Evolutionary conservation across 2,113 vertebrate species (phyloP).

Genomic region (Macquaria ambigua): DNA sequence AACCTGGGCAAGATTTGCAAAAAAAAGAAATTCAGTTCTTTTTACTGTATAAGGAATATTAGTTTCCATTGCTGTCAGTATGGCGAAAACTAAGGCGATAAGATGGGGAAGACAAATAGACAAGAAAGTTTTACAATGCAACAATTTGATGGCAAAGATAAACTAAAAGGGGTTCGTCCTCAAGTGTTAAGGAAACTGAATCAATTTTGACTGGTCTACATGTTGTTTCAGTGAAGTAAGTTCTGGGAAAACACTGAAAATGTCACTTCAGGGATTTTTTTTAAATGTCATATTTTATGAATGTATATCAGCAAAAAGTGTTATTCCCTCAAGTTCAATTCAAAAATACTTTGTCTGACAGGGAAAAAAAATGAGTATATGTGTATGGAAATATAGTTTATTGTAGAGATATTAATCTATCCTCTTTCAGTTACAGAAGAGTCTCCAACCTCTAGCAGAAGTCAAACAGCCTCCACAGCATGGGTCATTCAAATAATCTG

Average conservation of each 20-base stretch:
- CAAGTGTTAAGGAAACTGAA: not conserved
- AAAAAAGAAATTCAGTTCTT: not conserved
- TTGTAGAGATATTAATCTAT: not conserved
- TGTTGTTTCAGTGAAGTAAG: not conserved
- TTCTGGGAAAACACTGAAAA: not conserved
- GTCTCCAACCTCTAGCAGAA: not conserved
- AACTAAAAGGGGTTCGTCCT: not conserved
- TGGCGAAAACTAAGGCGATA: not conserved
- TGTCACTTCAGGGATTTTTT: not conserved
- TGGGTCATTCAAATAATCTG: not conserved
- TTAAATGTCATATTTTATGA: not conserved
- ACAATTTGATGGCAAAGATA: not conserved
- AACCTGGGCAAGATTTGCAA: conserved; percentile 10
- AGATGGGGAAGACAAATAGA: not conserved
- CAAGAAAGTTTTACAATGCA: not conserved
- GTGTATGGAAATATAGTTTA: not conserved
- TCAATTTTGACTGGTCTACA: not conserved
- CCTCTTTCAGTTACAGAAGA: not conserved
- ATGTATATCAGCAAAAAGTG: not conserved
- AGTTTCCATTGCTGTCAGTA: not conserved
- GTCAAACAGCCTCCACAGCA: not conserved
- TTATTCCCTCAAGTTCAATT: not conserved
- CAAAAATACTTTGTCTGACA: not conserved
- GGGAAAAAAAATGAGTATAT: not conserved
- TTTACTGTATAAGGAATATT: not conserved